Base-by-base conservation (phyloP, 1,140 invertebrate species). In the Streblospio benedicti region DNA sequence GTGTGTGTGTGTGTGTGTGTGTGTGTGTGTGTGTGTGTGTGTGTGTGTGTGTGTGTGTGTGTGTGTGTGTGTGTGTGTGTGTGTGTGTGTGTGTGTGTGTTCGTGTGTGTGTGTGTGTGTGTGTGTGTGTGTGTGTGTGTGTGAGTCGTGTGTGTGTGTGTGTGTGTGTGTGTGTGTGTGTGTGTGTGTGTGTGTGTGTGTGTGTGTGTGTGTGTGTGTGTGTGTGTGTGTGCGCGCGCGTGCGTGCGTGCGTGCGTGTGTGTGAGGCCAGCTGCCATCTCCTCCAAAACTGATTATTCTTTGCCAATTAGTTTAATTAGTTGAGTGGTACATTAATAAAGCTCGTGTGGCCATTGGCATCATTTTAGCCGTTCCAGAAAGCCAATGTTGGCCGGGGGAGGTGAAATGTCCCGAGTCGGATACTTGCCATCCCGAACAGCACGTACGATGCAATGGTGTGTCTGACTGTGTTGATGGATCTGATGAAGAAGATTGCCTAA, bases 151-250 rank as follows among this genome's bases (percentile, higher is more conserved):
- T 67, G 66, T 62, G 60, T 67, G 61, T 65, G 59, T 64, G 57
- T 65, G 57, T 65, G 61, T 64, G 57, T 65, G 57, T 68, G 60
- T 61, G 61, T 66, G 59, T 63, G 59, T 64, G 63, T 66, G 56
- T 65, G 61, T 64, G 59, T 61, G 60, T 59, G 59, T 61, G 60
- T 59, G 52, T 63, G 61, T 55, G 51, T 59, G 50, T 57, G 45
- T 55, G 54, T 59, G 49, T 64, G 56, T 52, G 50, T 62, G 52
- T 59, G 50, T 57, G 49, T 50, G 45, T 59, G 52, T 41, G 49
- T 64, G 52, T 61, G 43, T 61, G 52, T 55, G 33, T 64, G 56
- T 57, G 54, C 58, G 45, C 44, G 45, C 57, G 41, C 45, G 44
- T 61, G 38, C 57, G 49, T 57, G 54, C 55, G 28, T 67, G 33